phyloP scores from a whole-genome alignment of 2,888 invertebrate genomes.

The Lumbricus terrestris region DNA sequence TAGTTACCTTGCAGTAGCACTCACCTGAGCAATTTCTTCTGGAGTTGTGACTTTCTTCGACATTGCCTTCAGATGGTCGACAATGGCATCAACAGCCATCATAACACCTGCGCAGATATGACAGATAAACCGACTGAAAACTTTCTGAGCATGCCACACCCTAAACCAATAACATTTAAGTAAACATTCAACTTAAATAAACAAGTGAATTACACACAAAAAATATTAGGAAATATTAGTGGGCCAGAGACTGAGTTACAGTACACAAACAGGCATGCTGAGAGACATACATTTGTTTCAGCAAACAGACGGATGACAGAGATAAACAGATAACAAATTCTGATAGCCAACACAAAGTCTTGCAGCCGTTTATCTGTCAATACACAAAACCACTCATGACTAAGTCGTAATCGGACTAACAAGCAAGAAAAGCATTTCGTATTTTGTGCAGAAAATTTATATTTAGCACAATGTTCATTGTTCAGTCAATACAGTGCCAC shows the following conservation, averaged over 20 bases:
- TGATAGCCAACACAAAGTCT: not conserved
- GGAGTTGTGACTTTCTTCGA: conserved; percentile 95
- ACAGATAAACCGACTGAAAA: not conserved
- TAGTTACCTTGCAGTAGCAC: not conserved
- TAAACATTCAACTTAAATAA: not conserved
- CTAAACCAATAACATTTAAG: not conserved
- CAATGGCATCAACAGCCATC: conserved; percentile 90
- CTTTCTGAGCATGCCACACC: not conserved
- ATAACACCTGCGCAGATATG: conserved; percentile 72
- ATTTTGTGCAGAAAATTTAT: too few species aligned
- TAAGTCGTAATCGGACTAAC: not conserved
- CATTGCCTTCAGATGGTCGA: conserved; percentile 81
- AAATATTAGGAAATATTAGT: not conserved
- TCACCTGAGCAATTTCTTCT: conserved; percentile 92
- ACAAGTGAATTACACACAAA: not conserved
- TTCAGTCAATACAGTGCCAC: not conserved
- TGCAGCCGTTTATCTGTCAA: too few species aligned
- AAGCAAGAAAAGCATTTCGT: not conserved
- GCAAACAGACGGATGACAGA: not conserved
- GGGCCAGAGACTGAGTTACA: not conserved
- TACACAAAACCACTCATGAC: not conserved
- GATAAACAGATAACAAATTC: not conserved
- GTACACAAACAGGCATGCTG: too few species aligned
- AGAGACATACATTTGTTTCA: too few species aligned
- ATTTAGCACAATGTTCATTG: not conserved